These are phyloP conservation scores for Darevskia mixta DNA, from an alignment of 2,797 vertebrate species.

Conservation along the genomic window DNA sequence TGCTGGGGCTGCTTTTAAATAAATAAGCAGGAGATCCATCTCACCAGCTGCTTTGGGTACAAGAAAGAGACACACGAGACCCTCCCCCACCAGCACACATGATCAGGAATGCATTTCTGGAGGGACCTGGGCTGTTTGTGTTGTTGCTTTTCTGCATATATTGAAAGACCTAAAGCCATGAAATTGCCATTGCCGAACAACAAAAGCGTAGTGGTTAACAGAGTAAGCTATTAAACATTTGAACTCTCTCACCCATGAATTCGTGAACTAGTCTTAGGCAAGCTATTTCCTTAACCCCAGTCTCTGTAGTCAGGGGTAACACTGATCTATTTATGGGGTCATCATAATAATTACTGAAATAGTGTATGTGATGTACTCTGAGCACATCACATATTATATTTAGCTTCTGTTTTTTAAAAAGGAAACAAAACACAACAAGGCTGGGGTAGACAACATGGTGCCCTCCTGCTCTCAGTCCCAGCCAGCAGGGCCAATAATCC, in stretches of 20 bases:
- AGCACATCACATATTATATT: neutral
- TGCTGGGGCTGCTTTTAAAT: too few species aligned
- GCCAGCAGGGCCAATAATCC: too few species aligned
- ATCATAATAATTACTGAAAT: neutral
- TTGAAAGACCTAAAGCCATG: neutral
- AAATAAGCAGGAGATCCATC: neutral
- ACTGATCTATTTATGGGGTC: neutral
- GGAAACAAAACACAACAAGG: neutral
- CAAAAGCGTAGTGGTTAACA: neutral
- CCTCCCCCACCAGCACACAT: neutral
- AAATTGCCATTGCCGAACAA: neutral
- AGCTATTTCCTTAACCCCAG: neutral
- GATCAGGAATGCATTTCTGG: neutral
- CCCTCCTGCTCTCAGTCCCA: too few species aligned
- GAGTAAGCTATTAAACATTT: neutral
- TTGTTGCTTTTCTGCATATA: neutral
- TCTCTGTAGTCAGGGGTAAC: neutral
- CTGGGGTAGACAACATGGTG: too few species aligned
- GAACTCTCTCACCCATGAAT: neutral
- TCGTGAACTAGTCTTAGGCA: neutral
- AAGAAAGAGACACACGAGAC: neutral
- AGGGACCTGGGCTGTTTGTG: neutral
- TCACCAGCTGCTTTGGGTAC: neutral
- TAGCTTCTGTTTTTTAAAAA: neutral
- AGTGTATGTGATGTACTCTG: too few species aligned